Evolutionary conservation across 53 echinoderm and acorn worm species (phyloP), one percentile per base, ranked within the genome.

Genomic region (Zoroaster sp.): DNA sequence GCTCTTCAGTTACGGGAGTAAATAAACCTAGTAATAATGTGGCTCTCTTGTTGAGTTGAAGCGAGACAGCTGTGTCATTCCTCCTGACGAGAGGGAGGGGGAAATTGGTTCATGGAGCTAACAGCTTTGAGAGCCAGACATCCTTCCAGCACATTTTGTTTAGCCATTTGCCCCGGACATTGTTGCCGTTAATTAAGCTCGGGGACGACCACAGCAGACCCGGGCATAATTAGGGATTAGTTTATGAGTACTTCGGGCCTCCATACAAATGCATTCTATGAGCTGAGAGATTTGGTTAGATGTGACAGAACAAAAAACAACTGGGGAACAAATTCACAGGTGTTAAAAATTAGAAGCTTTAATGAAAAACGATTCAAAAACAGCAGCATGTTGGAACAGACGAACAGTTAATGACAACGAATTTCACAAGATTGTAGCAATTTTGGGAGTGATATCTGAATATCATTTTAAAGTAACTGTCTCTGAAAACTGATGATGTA

Each of bases 71-170:
- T 39, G 59, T 41, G 80, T 80, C 65, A 18, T 42, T 28, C 15
- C 42, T 76, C 66, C 40, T 40, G 35, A 15, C n/a, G 35, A 54
- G n/a, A 51, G 35, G 45, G 72, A 52, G 4, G 8, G 59, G 21
- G 47, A 85, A 36, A 85, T 85, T 85, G 53, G 71, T 70, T 45
- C 30, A 49, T 20, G 69, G 36, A 47, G 71, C 37, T 32, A 47
- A 49, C 52, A 37, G 71, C 71, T 85, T 30, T 1, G 41, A 31
- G 68, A 43, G 74, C 37, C 39, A 63, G 59, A 59, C 28, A 38
- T 20, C 41, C 79, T 25, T 18, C 32, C 67, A 41, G 67, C 68
- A 43, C 34, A 67, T 39, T 81, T 42, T 67, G 3, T 9, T 23
- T 18, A 38, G 74, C 40, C 46, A 18, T 74, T 25, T 11, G 33